These are phyloP conservation scores for Copidosoma aretas DNA, from an alignment of 2,888 invertebrate species.

Conservation along the genomic window DNA sequence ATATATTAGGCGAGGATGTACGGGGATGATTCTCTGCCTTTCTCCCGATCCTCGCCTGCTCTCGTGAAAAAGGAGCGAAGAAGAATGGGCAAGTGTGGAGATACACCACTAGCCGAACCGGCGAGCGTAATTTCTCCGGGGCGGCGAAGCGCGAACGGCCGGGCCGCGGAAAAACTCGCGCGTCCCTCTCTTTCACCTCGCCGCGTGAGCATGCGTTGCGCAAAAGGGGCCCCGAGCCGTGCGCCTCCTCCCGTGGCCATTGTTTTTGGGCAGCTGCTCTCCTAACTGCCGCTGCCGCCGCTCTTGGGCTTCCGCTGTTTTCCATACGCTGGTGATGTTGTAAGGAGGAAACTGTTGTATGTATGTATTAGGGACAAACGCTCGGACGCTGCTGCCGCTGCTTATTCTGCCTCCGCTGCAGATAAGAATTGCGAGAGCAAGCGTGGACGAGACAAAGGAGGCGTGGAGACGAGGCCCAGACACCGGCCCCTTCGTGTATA, in stretches of 20 bases:
- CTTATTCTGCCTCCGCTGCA: neutral
- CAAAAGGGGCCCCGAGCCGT: conserved; percentile 51
- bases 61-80: neutral
- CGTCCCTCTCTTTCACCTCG: conserved; percentile 40
- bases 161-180: conserved; percentile 41
- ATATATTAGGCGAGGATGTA: no score
- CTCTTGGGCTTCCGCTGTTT: conserved; percentile 6
- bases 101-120: no score
- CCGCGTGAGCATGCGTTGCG: conserved; percentile 56
- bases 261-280: conserved; percentile 46
- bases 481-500: neutral
- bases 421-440: conserved; percentile 4
- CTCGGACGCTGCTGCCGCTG: neutral
- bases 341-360: neutral
- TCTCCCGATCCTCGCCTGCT: no score
- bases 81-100: no score
- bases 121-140: neutral
- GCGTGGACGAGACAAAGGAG: neutral
- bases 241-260: conserved; percentile 43
- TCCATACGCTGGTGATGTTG: neutral
- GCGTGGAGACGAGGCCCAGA: neutral
- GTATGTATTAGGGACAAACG: neutral
- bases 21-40: no score
- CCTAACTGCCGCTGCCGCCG: conserved; percentile 5
- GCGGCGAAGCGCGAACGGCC: conserved; percentile 15